Conservation (phyloP, 2,888 invertebrate species). For the Drosophila rubida region DNA sequence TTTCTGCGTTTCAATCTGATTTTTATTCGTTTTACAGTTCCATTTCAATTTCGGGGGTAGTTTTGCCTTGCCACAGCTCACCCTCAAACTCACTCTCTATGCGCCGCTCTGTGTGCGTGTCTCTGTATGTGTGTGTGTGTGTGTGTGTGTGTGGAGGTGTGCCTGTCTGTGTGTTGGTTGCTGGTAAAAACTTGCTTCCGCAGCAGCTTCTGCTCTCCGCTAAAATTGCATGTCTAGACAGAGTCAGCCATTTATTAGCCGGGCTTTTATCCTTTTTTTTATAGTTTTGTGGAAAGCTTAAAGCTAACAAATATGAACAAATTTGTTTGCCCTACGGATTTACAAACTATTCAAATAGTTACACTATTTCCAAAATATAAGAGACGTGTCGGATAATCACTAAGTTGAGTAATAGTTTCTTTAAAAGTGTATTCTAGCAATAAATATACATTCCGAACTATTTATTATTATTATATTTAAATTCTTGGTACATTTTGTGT, state of each 20-base stretch:
- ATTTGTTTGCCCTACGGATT: slow-evolving; percentile 35
- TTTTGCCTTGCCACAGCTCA: slow-evolving; percentile 64
- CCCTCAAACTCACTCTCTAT: slow-evolving; percentile 61
- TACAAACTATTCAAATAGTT: background rate
- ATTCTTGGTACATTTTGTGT: too few relatives aligned
- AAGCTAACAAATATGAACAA: slow-evolving; percentile 25
- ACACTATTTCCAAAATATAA: background rate
- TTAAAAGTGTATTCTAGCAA: background rate
- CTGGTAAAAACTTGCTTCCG: slow-evolving; percentile 45
- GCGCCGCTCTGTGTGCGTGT: slow-evolving; percentile 24
- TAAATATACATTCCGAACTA: background rate
- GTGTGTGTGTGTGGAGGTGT: slow-evolving; percentile 26
- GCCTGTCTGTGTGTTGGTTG: slow-evolving; percentile 41
- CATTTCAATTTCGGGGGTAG: slow-evolving; percentile 66
- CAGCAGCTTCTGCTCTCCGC: slow-evolving; percentile 47
- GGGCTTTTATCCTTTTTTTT: slow-evolving; percentile 33
- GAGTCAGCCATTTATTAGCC: slow-evolving; percentile 39
- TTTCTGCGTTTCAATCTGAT: slow-evolving; percentile 34
- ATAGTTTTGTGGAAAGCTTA: slow-evolving; percentile 39
- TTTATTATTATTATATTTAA: background rate
- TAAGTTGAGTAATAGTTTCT: background rate
- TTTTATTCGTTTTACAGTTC: slow-evolving; percentile 54
- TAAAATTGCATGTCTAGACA: slow-evolving; percentile 73
- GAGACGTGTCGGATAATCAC: background rate
- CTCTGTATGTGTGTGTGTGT: slow-evolving; percentile 17